Conservation (phyloP, 2,797 vertebrate species). For the Tolypeutes matacus region DNA sequence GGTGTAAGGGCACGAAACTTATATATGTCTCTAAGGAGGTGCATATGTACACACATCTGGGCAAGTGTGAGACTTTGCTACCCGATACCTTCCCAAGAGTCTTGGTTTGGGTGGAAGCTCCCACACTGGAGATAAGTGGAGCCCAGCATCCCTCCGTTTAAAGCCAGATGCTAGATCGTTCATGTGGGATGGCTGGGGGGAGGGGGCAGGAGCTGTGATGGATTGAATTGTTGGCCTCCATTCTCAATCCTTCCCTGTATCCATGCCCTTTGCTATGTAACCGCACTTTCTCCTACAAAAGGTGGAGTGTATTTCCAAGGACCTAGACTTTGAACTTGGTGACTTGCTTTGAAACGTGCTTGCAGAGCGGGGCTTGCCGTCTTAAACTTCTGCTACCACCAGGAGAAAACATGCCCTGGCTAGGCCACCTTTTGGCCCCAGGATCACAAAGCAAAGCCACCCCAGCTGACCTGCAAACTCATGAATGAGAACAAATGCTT, state of each 20-base stretch:
- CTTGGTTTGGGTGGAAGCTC: slow-evolving; percentile 24
- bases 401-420: neutral
- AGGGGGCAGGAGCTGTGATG: neutral
- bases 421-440: neutral
- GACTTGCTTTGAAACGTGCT: slow-evolving; percentile 48
- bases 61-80: neutral
- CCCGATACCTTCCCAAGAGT: neutral
- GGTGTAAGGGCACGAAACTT: neutral
- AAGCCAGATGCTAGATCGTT: neutral
- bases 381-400: neutral
- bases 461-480: neutral
- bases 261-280: neutral
- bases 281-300: neutral
- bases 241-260: neutral
- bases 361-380: neutral
- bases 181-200: neutral
- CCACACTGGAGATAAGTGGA: neutral
- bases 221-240: neutral
- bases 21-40: neutral
- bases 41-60: neutral
- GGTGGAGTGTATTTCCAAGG: neutral
- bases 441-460: neutral
- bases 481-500: neutral
- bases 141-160: neutral
- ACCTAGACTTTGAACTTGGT: neutral